Base-by-base conservation (phyloP, 2,113 vertebrate species). In the Passer montanus region DNA sequence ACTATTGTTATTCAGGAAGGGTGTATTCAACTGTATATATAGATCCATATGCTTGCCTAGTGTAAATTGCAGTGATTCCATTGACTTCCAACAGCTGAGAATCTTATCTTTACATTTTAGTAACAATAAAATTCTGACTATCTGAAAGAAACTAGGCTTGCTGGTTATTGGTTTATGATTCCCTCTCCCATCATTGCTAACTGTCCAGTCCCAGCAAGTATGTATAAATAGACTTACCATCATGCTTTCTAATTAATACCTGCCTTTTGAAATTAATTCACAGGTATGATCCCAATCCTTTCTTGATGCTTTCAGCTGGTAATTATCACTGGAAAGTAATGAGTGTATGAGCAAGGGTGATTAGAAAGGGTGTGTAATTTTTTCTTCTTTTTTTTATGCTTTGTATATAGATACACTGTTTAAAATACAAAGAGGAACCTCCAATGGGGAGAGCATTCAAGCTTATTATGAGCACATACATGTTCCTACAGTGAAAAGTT, bases 251-350 rank as follows among this genome's bases (percentile, higher is more conserved):
- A 74, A 79, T 83, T 79, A 90, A 46, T 53, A 64, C 17, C 41
- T 90, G 46, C 27, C 74, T 79, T 89, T 74, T 77, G 72, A 92
- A 89, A 95, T 89, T 30, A 84, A 76, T 95, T 89, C 64, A 85
- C 63, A 89, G 15, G 69, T 81, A 44, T 7, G 3, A 53, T 53
- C 50, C 87, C 30, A 86, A 82, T 94, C 30, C 10, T 93, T 11
- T 53, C 73, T 53, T 91, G 87, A 52, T 79, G 82, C 56, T 60
- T 46, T 41, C 43, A 94, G 41, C 41, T 92, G 69, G 76, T 63
- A 78, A 90, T 95, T 94, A 55, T 81, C 69, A 80, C 39, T 3
- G 24, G 52, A n/a, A 64, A 66, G 7, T 39, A 92, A 93, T 22
- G 39, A 73, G 5, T 47, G 2, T 44, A 22, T n/a, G 20, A 88